phyloP scores from a whole-genome alignment of 2,888 invertebrate species.

The Cistogaster globosa region DNA sequence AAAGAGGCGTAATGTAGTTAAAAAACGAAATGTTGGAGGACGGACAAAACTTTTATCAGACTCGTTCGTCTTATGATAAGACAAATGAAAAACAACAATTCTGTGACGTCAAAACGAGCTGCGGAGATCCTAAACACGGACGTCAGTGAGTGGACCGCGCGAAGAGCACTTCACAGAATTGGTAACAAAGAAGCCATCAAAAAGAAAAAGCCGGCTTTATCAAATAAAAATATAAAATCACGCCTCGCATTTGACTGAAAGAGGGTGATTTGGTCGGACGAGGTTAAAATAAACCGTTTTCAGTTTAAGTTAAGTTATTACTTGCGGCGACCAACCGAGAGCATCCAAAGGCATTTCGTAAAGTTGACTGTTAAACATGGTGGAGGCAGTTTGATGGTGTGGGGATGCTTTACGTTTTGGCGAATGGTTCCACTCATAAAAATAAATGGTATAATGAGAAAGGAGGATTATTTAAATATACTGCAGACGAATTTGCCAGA shows the following conservation, averaged over 20 bases:
- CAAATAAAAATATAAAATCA: too few species aligned
- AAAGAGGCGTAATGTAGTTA: too few species aligned
- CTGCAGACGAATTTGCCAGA: neutral
- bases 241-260: too few species aligned
- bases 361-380: too few species aligned
- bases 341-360: too few species aligned
- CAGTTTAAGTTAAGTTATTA: neutral
- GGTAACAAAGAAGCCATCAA: too few species aligned
- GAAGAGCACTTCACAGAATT: too few species aligned
- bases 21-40: too few species aligned
- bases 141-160: neutral
- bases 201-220: too few species aligned
- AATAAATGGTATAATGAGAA: too few species aligned
- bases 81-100: neutral
- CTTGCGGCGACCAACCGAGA: neutral
- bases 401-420: neutral
- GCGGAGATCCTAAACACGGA: neutral
- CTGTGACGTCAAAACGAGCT: neutral
- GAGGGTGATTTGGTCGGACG: conserved; percentile 20
- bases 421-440: neutral
- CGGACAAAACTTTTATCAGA: neutral
- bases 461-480: neutral
- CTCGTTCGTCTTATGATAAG: neutral
- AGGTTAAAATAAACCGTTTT: conserved; percentile 7
- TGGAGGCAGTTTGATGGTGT: conserved; percentile 7